Conservation (phyloP, 2,113 vertebrate genomes). For the Ancistrus triradiatus region DNA sequence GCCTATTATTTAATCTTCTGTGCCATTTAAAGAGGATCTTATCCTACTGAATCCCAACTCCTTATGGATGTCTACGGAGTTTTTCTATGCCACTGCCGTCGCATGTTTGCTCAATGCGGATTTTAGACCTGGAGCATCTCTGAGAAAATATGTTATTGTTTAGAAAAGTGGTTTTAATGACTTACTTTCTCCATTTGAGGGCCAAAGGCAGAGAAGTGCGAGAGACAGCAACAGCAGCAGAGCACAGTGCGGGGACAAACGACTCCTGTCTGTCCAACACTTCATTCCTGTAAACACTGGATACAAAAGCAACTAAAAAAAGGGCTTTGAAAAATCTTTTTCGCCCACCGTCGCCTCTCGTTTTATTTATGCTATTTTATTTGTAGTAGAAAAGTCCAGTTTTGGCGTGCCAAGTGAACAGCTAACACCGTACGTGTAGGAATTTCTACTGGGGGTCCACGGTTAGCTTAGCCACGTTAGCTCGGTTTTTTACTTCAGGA, state of each 20-base stretch:
- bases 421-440: background rate
- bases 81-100: too few relatives aligned
- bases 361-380: background rate
- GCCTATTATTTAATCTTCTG: too few relatives aligned
- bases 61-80: too few relatives aligned
- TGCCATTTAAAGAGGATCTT: too few relatives aligned
- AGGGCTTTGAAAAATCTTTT: background rate
- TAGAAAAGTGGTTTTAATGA: constrained; percentile 43
- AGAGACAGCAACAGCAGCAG: constrained; percentile 72
- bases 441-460: background rate
- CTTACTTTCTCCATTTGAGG: constrained; percentile 88
- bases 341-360: background rate
- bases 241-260: constrained; percentile 86
- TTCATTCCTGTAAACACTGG: constrained; percentile 76
- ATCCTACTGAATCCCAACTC: too few relatives aligned
- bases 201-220: constrained; percentile 75
- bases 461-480: constrained; percentile 17
- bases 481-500: constrained; percentile 2
- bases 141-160: too few relatives aligned
- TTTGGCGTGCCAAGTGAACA: background rate
- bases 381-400: background rate
- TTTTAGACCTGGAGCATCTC: too few relatives aligned
- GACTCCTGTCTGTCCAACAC: constrained; percentile 76
- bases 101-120: too few relatives aligned
- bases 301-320: background rate